Evolutionary conservation across 2,797 vertebrate genomes (phyloP).

Genomic region (Mormyrops boulengeri): DNA sequence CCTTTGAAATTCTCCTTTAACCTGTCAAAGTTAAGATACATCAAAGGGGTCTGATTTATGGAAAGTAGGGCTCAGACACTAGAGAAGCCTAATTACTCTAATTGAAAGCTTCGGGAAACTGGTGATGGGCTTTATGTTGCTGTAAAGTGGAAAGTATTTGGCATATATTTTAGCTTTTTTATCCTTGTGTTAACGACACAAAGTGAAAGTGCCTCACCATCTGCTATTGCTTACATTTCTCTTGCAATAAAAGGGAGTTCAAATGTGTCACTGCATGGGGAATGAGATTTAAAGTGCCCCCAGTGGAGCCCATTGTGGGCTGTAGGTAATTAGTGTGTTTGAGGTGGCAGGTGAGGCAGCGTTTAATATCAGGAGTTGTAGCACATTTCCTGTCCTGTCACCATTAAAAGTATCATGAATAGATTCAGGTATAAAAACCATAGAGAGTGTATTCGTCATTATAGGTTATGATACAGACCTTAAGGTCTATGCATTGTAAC

Average conservation of each 20-base stretch:
- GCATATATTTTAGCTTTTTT: slow-evolving; percentile 7
- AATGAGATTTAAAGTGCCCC: slow-evolving; percentile 16
- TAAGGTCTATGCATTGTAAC: slow-evolving; percentile 33
- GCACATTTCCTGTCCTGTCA: slow-evolving; percentile 45
- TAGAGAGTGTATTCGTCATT: slow-evolving; percentile 26
- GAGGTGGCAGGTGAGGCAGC: slow-evolving; percentile 61
- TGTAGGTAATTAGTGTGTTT: slow-evolving; percentile 41
- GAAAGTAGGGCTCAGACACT: slow-evolving; percentile 26
- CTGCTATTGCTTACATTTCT: slow-evolving; percentile 34
- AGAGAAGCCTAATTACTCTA: slow-evolving; percentile 21
- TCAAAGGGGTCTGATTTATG: slow-evolving; percentile 26
- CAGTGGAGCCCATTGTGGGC: not conserved
- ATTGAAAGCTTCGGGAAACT: not conserved
- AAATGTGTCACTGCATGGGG: slow-evolving; percentile 26
- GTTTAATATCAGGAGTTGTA: slow-evolving; percentile 54
- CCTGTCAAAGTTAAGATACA: slow-evolving; percentile 25
- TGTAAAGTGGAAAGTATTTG: not conserved
- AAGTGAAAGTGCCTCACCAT: slow-evolving; percentile 30
- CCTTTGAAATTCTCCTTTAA: slow-evolving; percentile 28
- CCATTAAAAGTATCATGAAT: slow-evolving; percentile 20
- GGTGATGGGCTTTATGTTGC: not conserved
- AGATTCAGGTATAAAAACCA: slow-evolving; percentile 18
- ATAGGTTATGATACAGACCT: slow-evolving; percentile 26
- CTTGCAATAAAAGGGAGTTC: slow-evolving; percentile 25
- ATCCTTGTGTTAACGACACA: slow-evolving; percentile 15